Evolutionary conservation across 2,797 vertebrate genomes (phyloP).

Genomic region (Thripadectes ignobilis): DNA sequence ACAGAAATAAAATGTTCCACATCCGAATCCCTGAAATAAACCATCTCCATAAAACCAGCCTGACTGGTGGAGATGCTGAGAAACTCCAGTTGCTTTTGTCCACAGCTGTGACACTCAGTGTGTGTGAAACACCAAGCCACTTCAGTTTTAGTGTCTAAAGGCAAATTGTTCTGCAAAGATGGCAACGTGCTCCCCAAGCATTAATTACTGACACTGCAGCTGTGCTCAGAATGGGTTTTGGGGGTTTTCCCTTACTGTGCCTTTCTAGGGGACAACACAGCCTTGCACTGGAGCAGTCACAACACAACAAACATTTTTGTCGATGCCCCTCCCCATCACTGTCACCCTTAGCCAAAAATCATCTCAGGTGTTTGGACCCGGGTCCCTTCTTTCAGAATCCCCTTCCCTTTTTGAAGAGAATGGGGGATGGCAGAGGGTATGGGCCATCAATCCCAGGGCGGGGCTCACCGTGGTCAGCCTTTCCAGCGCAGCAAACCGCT

Average conservation of each 20-base stretch:
- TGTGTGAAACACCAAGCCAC: not conserved
- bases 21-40: not conserved
- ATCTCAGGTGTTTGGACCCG: not conserved
- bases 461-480: slow-evolving; percentile 89
- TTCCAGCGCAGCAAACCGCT: slow-evolving; percentile 92
- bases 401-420: not conserved
- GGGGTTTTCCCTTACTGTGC: not conserved
- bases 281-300: not conserved
- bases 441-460: not conserved
- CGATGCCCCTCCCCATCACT: too few relatives aligned
- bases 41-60: not conserved
- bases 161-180: not conserved
- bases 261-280: not conserved
- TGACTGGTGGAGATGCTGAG: not conserved
- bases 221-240: not conserved
- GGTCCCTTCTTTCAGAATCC: not conserved
- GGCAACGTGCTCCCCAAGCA: not conserved
- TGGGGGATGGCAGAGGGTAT: not conserved
- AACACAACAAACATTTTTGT: not conserved
- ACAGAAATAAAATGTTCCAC: not conserved
- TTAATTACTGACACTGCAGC: not conserved
- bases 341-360: not conserved
- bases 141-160: not conserved
- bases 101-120: not conserved
- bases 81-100: not conserved